Evolutionary conservation across 2,888 invertebrate genomes (phyloP).

Genomic region (Drosophila cracens): DNA sequence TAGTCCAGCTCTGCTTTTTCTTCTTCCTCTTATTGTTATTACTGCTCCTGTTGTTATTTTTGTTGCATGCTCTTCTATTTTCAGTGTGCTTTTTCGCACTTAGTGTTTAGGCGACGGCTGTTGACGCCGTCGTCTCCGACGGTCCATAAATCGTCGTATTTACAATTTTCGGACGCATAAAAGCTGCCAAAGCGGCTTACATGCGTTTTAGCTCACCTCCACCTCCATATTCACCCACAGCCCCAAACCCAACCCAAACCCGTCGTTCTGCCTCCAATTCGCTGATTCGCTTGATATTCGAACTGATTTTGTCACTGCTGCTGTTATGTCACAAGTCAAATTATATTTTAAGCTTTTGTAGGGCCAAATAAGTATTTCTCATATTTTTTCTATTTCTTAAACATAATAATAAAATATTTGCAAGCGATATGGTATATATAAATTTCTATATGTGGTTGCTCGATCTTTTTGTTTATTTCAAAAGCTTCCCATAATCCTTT

Average conservation of each 20-base stretch:
- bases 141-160: slow-evolving; percentile 65
- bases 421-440: not conserved
- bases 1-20: slow-evolving; percentile 36
- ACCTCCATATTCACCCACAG: not conserved
- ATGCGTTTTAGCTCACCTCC: slow-evolving; percentile 28
- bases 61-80: slow-evolving; percentile 23
- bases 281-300: not conserved
- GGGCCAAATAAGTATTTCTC: not conserved
- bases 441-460: no score
- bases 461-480: not conserved
- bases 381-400: not conserved
- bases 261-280: not conserved
- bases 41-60: not conserved
- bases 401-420: not conserved
- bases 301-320: not conserved
- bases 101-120: slow-evolving; percentile 48
- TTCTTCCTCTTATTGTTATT: slow-evolving; percentile 1
- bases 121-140: slow-evolving; percentile 14
- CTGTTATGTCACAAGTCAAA: not conserved
- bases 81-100: slow-evolving; percentile 72
- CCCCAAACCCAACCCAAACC: not conserved
- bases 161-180: slow-evolving; percentile 70
- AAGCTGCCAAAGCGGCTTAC: slow-evolving; percentile 72
- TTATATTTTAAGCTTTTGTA: not conserved
- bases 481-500: not conserved